phyloP scores from a whole-genome alignment of 2,797 vertebrate species.

The Kryptopterus vitreolus region DNA sequence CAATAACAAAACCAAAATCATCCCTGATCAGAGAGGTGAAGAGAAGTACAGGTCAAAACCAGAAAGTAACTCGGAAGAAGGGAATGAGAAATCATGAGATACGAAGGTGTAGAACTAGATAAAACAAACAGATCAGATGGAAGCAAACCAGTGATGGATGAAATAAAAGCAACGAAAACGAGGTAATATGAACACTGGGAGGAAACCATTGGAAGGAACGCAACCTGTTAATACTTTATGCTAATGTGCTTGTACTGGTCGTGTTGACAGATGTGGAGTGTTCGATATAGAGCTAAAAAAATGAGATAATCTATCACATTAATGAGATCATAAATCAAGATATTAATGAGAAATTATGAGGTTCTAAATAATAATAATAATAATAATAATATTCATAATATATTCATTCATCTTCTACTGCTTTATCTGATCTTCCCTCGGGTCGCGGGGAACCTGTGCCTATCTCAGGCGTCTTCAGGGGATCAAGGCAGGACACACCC shows the following conservation, averaged over 20 bases:
- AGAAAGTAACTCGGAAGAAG: not conserved
- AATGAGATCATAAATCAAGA: not conserved
- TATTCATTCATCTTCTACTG: too few relatives aligned
- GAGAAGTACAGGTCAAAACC: not conserved
- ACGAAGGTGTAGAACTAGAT: not conserved
- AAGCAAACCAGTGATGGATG: not conserved
- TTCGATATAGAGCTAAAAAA: not conserved
- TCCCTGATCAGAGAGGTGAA: not conserved
- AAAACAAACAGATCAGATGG: not conserved
- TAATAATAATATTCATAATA: not conserved
- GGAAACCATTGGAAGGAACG: not conserved
- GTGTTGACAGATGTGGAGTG: not conserved
- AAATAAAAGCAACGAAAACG: too few relatives aligned
- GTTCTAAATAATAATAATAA: not conserved
- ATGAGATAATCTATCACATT: not conserved
- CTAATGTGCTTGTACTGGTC: not conserved
- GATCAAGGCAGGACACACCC: too few relatives aligned
- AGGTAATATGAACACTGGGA: not conserved
- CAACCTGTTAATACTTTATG: not conserved
- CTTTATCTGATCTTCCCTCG: too few relatives aligned
- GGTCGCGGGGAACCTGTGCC: too few relatives aligned
- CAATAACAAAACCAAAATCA: not conserved
- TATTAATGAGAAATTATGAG: not conserved
- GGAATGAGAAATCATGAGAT: not conserved
- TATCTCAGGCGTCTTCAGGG: too few relatives aligned